These are phyloP conservation scores for Pegoplata infirma DNA, from an alignment of 2,888 invertebrate genomes.

Conservation along the genomic window DNA sequence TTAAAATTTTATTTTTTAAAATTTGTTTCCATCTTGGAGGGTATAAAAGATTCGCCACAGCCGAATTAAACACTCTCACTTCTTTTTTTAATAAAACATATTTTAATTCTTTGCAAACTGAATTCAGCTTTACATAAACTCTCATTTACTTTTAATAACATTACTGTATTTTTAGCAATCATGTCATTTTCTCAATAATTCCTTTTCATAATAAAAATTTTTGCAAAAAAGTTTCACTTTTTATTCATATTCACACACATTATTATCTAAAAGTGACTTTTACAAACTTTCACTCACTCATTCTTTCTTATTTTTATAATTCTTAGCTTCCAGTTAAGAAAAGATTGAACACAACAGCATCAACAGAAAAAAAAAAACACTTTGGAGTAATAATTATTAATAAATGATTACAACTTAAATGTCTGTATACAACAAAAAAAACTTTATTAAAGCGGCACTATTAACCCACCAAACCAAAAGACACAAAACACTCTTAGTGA, in stretches of 20 bases:
- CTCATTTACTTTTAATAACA: too few relatives aligned
- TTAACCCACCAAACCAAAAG: slow-evolving; percentile 12
- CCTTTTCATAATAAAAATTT: too few relatives aligned
- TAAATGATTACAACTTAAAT: slow-evolving; percentile 15
- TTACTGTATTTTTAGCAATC: too few relatives aligned
- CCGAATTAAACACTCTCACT: too few relatives aligned
- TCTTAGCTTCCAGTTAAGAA: not conserved
- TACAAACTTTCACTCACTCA: slow-evolving; percentile 16
- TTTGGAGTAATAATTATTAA: slow-evolving; percentile 20
- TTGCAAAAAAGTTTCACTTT: not conserved
- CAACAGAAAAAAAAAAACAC: not conserved
- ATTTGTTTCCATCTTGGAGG: too few relatives aligned
- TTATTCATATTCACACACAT: not conserved
- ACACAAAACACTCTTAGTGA: not conserved
- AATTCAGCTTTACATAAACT: too few relatives aligned
- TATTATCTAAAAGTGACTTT: not conserved
- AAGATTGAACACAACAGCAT: not conserved
- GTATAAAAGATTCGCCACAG: too few relatives aligned
- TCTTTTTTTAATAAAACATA: too few relatives aligned
- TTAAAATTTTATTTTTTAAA: too few relatives aligned
- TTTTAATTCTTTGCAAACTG: too few relatives aligned
- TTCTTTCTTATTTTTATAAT: not conserved
- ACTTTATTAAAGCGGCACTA: slow-evolving; percentile 11
- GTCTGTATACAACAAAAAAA: not conserved
- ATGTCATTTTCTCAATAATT: too few relatives aligned